A percentile compares a stretch with the other conserved stretches of the same genome.
phyloP scores from a whole-genome alignment of 2,888 invertebrate species.

The Andrena fulva region DNA sequence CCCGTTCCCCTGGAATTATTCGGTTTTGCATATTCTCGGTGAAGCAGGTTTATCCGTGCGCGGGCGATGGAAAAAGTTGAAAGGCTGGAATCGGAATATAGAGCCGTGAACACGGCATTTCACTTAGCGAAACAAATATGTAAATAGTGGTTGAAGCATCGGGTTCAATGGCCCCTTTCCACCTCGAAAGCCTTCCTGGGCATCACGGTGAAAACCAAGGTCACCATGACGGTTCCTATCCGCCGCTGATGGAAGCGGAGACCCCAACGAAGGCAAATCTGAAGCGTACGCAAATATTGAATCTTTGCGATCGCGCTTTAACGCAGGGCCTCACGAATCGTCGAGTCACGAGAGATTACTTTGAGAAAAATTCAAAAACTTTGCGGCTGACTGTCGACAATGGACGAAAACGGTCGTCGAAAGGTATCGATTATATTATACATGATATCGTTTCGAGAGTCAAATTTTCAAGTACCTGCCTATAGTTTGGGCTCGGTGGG shows the following conservation, averaged over 20 bases:
- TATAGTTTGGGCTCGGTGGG: too few relatives aligned
- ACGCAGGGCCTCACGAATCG: slow-evolving; percentile 12
- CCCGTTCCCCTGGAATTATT: background rate
- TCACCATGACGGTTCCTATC: slow-evolving; percentile 56
- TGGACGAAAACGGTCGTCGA: background rate
- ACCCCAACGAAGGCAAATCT: slow-evolving; percentile 58
- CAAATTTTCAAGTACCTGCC: too few relatives aligned
- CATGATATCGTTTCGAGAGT: too few relatives aligned
- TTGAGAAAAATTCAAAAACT: background rate
- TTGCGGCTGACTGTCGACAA: background rate
- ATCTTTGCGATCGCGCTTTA: slow-evolving; percentile 48
- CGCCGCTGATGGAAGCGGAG: slow-evolving; percentile 46
- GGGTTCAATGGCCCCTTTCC: slow-evolving; percentile 66
- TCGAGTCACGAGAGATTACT: slow-evolving; percentile 26
- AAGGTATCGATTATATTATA: too few relatives aligned
- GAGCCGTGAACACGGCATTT: slow-evolving; percentile 75
- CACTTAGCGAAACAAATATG: slow-evolving; percentile 79
- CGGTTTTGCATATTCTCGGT: slow-evolving; percentile 15
- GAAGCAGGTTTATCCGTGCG: slow-evolving; percentile 36
- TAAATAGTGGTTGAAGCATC: slow-evolving; percentile 70
- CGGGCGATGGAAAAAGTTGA: slow-evolving; percentile 32
- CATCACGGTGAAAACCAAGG: slow-evolving; percentile 69
- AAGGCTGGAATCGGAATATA: slow-evolving; percentile 59
- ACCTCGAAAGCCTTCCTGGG: slow-evolving; percentile 45
- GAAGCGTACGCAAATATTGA: slow-evolving; percentile 70